Percentiles rank a stretch among this genome's conserved stretches.
Evolutionary conservation across 2,797 vertebrate species (phyloP).

Genomic region (Masticophis lateralis): DNA sequence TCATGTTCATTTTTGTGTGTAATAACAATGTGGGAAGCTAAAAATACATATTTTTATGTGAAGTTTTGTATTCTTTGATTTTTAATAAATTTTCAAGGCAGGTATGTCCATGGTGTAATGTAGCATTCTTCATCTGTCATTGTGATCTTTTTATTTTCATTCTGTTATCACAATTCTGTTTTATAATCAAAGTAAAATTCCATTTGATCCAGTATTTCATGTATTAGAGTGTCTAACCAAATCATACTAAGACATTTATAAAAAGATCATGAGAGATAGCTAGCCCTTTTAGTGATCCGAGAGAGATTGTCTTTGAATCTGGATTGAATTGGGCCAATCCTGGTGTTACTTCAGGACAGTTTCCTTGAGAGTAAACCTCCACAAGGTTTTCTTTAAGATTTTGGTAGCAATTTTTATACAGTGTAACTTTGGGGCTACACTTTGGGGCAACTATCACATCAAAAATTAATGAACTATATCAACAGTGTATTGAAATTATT

Average conservation of each 20-base stretch:
- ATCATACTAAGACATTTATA: background rate
- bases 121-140: background rate
- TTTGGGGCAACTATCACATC: background rate
- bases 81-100: conserved; percentile 97
- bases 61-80: conserved; percentile 98
- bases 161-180: background rate
- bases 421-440: background rate
- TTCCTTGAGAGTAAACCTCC: background rate
- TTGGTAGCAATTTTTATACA: background rate
- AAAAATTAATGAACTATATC: background rate
- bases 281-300: background rate
- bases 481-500: background rate
- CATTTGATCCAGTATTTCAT: background rate
- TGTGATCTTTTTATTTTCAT: background rate
- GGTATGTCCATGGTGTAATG: conserved; percentile 30
- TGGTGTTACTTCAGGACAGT: background rate
- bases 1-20: conserved; percentile 71
- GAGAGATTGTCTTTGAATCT: background rate
- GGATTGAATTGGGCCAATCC: background rate
- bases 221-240: background rate
- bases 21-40: conserved; percentile 76
- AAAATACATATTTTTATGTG: conserved; percentile 96
- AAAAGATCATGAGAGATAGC: background rate
- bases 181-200: background rate
- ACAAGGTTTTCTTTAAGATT: background rate